A percentile compares a stretch with the other conserved stretches of the same genome.
Evolutionary conservation across 2,113 vertebrate genomes (phyloP).

Genomic region (Oreotrochilus melanogaster): DNA sequence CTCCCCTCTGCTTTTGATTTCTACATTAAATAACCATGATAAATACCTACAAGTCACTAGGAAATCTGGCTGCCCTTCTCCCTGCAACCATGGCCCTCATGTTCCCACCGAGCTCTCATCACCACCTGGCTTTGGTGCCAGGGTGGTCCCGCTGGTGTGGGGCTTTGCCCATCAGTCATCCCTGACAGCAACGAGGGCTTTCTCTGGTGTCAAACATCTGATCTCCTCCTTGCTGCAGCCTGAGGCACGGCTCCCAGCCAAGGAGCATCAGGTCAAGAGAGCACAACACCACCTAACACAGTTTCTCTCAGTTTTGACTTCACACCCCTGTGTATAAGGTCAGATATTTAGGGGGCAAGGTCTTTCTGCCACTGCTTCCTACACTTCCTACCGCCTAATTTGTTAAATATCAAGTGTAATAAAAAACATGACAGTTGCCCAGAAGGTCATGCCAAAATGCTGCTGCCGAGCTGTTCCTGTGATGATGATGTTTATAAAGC

Average conservation of each 20-base stretch:
- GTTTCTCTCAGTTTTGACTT: neutral
- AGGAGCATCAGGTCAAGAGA: neutral
- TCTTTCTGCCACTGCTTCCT: neutral
- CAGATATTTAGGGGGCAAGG: neutral
- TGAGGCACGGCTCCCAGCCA: neutral
- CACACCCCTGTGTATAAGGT: neutral
- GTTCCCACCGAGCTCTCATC: neutral
- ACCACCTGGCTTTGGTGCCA: neutral
- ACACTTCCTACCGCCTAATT: neutral
- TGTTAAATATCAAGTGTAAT: neutral
- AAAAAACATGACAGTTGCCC: neutral
- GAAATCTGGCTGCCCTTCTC: neutral
- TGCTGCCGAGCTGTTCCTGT: neutral
- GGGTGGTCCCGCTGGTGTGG: accelerated
- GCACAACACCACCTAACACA: neutral
- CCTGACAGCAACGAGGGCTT: neutral
- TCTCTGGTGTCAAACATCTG: neutral
- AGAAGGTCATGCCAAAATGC: neutral
- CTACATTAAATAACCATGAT: neutral
- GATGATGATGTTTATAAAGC: neutral
- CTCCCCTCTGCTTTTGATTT: neutral
- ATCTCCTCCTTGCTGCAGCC: neutral
- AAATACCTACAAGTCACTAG: neutral
- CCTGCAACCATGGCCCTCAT: neutral
- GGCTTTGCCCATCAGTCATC: neutral